A percentile compares a stretch with the other conserved stretches of the same genome.
Evolutionary conservation across 2,888 invertebrate genomes (phyloP).

Genomic region (Tineola bisselliella): DNA sequence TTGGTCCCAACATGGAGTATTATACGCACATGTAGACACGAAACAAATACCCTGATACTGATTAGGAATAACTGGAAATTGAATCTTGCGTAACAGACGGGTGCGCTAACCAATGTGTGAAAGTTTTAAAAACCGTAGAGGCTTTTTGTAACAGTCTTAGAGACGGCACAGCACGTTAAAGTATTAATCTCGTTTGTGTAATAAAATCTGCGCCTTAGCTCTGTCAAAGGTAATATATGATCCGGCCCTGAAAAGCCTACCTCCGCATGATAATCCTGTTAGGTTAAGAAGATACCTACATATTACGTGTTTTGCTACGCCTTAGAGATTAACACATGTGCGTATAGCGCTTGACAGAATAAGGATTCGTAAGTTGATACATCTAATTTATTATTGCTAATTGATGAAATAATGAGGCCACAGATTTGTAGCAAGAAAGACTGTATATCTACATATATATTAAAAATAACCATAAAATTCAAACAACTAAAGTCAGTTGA

Average conservation of each 20-base stretch:
- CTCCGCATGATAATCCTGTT: slow-evolving; percentile 76
- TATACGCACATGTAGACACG: too few relatives aligned
- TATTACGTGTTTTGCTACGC: slow-evolving; percentile 75
- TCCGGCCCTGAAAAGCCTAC: slow-evolving; percentile 70
- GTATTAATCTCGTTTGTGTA: slow-evolving; percentile 67
- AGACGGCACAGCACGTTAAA: slow-evolving; percentile 31
- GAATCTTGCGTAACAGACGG: too few relatives aligned
- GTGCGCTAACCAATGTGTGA: too few relatives aligned
- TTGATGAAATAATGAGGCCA: neutral
- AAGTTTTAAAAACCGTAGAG: slow-evolving; percentile 20
- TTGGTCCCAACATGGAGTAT: too few relatives aligned
- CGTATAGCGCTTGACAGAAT: neutral
- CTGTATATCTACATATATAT: too few relatives aligned
- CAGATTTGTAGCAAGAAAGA: too few relatives aligned
- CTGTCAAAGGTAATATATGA: slow-evolving; percentile 52
- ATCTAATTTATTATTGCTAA: neutral
- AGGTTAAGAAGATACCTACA: slow-evolving; percentile 78
- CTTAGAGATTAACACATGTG: slow-evolving; percentile 70
- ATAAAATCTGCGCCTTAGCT: slow-evolving; percentile 66
- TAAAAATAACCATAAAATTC: too few relatives aligned
- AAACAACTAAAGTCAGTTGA: too few relatives aligned
- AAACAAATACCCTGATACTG: too few relatives aligned
- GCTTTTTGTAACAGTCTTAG: slow-evolving; percentile 24
- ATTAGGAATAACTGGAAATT: too few relatives aligned
- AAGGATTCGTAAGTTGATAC: neutral